Conservation (phyloP, 1,140 invertebrate species). For the Drosophila bocki region DNA sequence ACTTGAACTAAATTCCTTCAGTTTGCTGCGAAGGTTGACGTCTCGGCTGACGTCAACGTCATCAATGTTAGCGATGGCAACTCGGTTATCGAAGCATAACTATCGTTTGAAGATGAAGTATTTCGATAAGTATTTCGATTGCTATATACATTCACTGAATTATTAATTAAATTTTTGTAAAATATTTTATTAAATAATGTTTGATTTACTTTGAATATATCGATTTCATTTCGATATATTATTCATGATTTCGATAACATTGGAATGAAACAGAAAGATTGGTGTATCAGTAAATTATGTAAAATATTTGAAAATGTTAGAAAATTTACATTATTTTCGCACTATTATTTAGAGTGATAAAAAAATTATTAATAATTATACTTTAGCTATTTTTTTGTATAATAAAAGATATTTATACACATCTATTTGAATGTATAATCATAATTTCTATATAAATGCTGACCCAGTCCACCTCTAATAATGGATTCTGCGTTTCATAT, state of each 20-base stretch:
- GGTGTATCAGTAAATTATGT: no score
- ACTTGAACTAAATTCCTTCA: conserved; percentile 83
- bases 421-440: no score
- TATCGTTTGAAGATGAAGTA: neutral
- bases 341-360: no score
- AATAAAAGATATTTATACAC: no score
- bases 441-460: neutral
- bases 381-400: no score
- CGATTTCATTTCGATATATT: neutral
- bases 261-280: no score
- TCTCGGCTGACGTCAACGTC: conserved; percentile 24
- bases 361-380: no score
- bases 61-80: conserved; percentile 6
- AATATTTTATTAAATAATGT: neutral
- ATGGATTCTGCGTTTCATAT: conserved; percentile 26
- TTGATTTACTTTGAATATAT: neutral
- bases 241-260: neutral
- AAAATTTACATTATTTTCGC: no score
- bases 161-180: no score
- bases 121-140: neutral
- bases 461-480: conserved; percentile 29
- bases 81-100: neutral
- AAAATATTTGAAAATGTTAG: no score
- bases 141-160: neutral
- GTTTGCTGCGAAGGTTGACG: conserved; percentile 71